These are phyloP conservation scores for Scophthalmus maximus DNA, from an alignment of 2,113 vertebrate species.

Conservation along the genomic window DNA sequence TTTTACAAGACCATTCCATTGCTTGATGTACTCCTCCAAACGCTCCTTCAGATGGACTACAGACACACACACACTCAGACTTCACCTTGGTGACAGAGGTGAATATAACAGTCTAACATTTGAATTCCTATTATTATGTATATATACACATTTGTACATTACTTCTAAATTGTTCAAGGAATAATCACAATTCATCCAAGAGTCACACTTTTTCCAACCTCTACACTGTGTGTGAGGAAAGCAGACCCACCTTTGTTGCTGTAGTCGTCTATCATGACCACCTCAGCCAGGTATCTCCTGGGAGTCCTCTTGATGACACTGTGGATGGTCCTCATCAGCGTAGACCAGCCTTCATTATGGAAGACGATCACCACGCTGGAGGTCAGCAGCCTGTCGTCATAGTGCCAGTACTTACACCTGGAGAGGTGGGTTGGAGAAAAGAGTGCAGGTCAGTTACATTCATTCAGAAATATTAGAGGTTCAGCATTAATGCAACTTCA, in stretches of 20 bases:
- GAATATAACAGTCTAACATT: too few species aligned
- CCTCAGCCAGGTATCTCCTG: conserved; percentile 90
- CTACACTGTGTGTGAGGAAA: not conserved
- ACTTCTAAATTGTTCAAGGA: not conserved
- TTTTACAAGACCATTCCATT: conserved; percentile 97
- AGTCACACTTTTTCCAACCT: not conserved
- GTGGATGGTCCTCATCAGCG: conserved; percentile 94
- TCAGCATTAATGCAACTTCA: not conserved
- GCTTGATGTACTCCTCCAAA: conserved; percentile 94
- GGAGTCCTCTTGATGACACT: conserved; percentile 96
- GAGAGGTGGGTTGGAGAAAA: not conserved
- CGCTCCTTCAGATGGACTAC: conserved; percentile 94
- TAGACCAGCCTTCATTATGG: conserved; percentile 99
- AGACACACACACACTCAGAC: conserved; percentile 5
- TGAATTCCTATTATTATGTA: too few species aligned
- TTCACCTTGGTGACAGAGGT: too few species aligned
- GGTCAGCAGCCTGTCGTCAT: conserved; percentile 92
- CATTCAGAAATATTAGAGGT: not conserved
- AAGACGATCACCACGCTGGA: conserved; percentile 97
- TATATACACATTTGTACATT: too few species aligned
- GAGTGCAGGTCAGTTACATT: not conserved
- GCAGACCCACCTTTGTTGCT: conserved; percentile 92
- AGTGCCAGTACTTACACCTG: conserved; percentile 94
- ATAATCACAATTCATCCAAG: not conserved
- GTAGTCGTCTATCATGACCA: conserved; percentile 97